Base-by-base conservation (phyloP, 2,797 vertebrate genomes). In the Schizothorax lantsangensis region DNA sequence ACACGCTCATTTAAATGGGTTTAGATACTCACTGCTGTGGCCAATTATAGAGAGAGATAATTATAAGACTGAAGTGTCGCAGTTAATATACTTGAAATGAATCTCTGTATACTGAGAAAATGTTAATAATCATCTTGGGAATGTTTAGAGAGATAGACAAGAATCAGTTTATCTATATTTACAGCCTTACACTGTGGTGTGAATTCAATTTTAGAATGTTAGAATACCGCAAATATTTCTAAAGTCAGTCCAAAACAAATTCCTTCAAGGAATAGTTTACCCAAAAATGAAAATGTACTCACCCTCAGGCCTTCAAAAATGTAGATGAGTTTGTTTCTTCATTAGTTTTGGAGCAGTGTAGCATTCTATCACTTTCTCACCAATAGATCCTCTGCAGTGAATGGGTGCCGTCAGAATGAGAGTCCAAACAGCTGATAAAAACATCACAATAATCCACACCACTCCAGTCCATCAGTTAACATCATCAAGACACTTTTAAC, bases 1-100 rank as follows among this genome's bases (percentile, higher is more conserved):
- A 91, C 91, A 92, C 85, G 88, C 71, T 90, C 87, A 90, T 94
- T 93, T 93, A 93, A 93, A 91, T 89, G 77, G 89, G 85, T 92
- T 91, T 91, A 92, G 88, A 92, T 84, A 75, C 88, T 82, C 84
- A 81, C 89, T 77, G 89, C 91, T 80, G 79, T 91, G 91, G 92
- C 84, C 77, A 72, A 36, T 80, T 80, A 80, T 45, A 71, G n/a
- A 80, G 36, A 7, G 12, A 62, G 52, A 80, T 72, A 6, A 80
- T 72, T 72, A 73, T 21, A 30, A 57, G n/a, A 57, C 47, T 30
- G 36, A 43, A 85, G 33, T 59, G 47, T 40, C 74, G 8, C 62
- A 45, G 33, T 84, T 69, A 21, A 71, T 79, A 69, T 30, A 79
- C 23, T 23, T 17, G 10, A 77, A 69, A 75, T 84, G 2, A n/a